These are phyloP conservation scores for Tyria jacobaeae DNA, from an alignment of 2,888 invertebrate genomes.

Conservation along the genomic window DNA sequence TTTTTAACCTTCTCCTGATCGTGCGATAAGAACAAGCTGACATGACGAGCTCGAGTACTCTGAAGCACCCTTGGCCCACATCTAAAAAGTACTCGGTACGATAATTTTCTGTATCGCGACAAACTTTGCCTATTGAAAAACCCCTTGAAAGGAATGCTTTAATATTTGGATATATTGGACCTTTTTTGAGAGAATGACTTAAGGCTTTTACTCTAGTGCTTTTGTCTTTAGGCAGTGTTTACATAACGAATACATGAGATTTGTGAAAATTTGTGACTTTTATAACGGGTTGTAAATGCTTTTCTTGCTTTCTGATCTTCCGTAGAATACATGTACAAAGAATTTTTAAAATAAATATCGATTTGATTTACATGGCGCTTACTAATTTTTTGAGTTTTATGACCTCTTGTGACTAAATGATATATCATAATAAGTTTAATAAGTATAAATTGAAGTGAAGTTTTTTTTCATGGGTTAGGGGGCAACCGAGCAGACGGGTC, in stretches of 20 bases:
- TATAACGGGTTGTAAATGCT: background rate
- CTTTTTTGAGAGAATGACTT: slow-evolving; percentile 7
- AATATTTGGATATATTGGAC: slow-evolving; percentile 17
- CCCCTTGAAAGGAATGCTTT: slow-evolving; percentile 24
- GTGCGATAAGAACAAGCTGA: slow-evolving; percentile 52
- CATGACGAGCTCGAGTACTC: slow-evolving; percentile 39
- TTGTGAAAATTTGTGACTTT: background rate
- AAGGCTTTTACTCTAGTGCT: background rate
- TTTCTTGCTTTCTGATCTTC: background rate
- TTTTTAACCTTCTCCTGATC: slow-evolving; percentile 47
- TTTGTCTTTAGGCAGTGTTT: background rate
- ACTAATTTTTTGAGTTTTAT: no score
- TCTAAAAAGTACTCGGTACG: slow-evolving; percentile 51
- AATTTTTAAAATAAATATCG: background rate
- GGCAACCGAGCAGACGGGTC: no score
- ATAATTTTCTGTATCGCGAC: slow-evolving; percentile 57
- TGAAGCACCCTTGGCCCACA: slow-evolving; percentile 54
- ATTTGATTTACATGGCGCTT: background rate
- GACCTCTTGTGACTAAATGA: no score
- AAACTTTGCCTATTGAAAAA: slow-evolving; percentile 42
- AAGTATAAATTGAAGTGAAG: no score
- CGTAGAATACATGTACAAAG: no score
- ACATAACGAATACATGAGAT: background rate
- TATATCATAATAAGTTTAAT: no score
- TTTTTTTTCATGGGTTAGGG: no score